Conservation (phyloP, 1,140 invertebrate species). For the Trichomalopsis sarcophagae region DNA sequence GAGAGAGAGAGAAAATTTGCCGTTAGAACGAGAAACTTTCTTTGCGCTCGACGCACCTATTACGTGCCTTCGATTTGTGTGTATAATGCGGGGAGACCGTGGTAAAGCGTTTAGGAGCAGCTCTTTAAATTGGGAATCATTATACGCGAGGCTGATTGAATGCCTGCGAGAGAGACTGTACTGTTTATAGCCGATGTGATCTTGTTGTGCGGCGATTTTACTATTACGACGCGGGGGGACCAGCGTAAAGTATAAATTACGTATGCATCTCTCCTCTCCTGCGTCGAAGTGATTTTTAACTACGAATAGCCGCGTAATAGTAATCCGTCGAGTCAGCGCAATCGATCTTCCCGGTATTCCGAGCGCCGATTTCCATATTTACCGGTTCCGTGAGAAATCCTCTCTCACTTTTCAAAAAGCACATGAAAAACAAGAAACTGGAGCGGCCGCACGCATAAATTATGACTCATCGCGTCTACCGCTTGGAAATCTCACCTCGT, state of each 20-base stretch:
- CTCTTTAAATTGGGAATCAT: slow-evolving; percentile 18
- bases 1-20: not conserved
- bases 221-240: not conserved
- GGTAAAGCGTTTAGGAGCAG: slow-evolving; percentile 8
- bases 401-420: not conserved
- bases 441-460: not conserved
- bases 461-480: not conserved
- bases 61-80: not conserved
- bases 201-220: not conserved
- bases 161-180: not conserved
- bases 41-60: not conserved
- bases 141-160: not conserved
- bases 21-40: not conserved
- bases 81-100: not conserved
- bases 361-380: not conserved
- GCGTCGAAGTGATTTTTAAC: not conserved
- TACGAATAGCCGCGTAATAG: not conserved
- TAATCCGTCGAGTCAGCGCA: not conserved
- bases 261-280: not conserved
- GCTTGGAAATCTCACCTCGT: not conserved
- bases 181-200: not conserved
- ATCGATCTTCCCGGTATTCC: slow-evolving; percentile 4
- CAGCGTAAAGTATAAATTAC: not conserved
- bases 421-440: not conserved
- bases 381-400: not conserved